Evolutionary conservation across 30 jellyfish, hydroid and myxozoan genomes (phyloP).

Genomic region (Chrysaora quinquecirrha): DNA sequence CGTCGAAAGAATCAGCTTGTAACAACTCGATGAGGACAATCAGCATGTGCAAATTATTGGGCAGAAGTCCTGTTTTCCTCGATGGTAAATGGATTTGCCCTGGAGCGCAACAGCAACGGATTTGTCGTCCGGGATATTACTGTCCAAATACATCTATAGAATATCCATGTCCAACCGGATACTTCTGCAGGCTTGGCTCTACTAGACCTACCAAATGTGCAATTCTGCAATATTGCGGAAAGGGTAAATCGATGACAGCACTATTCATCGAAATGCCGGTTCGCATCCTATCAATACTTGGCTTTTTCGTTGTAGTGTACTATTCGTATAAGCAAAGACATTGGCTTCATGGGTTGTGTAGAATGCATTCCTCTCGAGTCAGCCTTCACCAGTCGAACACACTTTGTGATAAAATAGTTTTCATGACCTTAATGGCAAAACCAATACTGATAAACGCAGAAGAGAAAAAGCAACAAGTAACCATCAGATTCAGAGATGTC

Average conservation of each 20-base stretch:
- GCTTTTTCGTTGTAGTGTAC: neutral
- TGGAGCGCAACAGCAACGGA: neutral
- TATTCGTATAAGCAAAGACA: neutral
- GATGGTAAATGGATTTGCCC: constrained; percentile 4
- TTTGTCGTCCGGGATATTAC: constrained; percentile 11
- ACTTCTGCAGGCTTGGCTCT: constrained; percentile 16
- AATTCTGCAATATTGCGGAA: neutral
- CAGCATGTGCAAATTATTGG: neutral
- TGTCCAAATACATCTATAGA: constrained; percentile 1
- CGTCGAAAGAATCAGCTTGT: neutral
- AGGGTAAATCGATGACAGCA: neutral
- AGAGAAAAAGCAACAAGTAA: neutral
- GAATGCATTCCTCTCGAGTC: neutral
- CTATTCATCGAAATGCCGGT: neutral
- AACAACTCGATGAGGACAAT: neutral
- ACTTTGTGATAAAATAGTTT: neutral
- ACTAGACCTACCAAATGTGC: neutral
- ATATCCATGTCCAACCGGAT: constrained; percentile 5
- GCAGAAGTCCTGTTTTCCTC: neutral
- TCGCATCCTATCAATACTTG: neutral
- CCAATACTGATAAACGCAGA: neutral
- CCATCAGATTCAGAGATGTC: neutral
- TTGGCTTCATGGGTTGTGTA: neutral
- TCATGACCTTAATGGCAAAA: neutral
- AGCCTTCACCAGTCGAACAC: neutral